Conservation (phyloP, 1,140 invertebrate species). For the Solen grandis region DNA sequence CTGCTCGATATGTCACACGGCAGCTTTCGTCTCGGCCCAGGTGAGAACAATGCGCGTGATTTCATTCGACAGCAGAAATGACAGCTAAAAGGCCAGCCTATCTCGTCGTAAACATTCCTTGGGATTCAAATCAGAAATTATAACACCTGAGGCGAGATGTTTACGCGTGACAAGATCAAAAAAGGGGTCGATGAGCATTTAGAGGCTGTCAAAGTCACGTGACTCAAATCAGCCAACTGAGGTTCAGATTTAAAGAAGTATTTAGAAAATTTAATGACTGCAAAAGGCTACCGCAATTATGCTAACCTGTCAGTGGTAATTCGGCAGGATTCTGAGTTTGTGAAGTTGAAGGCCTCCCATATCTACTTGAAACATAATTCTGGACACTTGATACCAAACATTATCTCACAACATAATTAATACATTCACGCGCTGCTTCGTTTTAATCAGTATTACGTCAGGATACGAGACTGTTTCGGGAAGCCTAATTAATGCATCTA, state of each 20-base stretch:
- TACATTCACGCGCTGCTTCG: too few relatives aligned
- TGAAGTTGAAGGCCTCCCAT: too few relatives aligned
- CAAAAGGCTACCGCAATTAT: too few relatives aligned
- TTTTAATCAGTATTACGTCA: too few relatives aligned
- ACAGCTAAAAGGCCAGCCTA: slow-evolving; percentile 29
- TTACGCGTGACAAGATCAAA: slow-evolving; percentile 11
- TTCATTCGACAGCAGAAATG: slow-evolving; percentile 3
- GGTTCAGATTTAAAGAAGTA: slow-evolving; percentile 20
- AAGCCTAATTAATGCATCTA: neutral
- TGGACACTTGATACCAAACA: too few relatives aligned
- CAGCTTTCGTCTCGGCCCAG: neutral
- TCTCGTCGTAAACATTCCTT: slow-evolving; percentile 32
- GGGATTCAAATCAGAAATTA: slow-evolving; percentile 40
- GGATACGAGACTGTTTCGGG: neutral
- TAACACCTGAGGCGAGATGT: slow-evolving; percentile 15
- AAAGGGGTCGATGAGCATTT: slow-evolving; percentile 5
- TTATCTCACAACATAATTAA: too few relatives aligned
- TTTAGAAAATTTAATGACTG: slow-evolving; percentile 34
- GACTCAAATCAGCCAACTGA: slow-evolving; percentile 38
- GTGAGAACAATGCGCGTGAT: neutral
- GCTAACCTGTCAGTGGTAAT: too few relatives aligned
- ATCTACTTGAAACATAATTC: too few relatives aligned
- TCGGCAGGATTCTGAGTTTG: too few relatives aligned
- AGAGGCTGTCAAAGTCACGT: slow-evolving; percentile 28
- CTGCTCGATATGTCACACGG: slow-evolving; percentile 22